These are phyloP conservation scores for Alethe diademata DNA, from an alignment of 2,113 vertebrate genomes.

Conservation along the genomic window DNA sequence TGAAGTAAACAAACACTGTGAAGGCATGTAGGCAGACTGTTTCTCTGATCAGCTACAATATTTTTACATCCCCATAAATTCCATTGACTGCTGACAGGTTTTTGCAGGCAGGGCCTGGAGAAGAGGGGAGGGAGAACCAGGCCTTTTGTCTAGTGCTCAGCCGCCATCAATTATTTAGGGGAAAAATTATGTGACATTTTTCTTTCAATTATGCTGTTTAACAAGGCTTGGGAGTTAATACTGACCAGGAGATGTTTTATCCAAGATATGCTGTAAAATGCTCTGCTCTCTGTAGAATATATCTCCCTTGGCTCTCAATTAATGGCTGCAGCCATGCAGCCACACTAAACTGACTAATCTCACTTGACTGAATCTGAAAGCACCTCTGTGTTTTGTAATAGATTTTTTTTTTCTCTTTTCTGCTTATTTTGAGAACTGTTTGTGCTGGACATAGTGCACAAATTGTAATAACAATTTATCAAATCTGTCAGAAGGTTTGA, in stretches of 20 bases:
- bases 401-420: neutral
- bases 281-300: constrained; percentile 18
- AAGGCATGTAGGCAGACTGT: neutral
- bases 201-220: constrained; percentile 68
- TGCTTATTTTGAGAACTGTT: constrained; percentile 8
- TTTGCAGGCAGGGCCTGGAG: neutral
- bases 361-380: neutral
- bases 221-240: constrained; percentile 55
- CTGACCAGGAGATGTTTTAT: constrained; percentile 51
- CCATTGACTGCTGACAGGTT: neutral
- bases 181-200: constrained; percentile 67
- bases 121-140: neutral
- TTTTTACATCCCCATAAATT: constrained; percentile 23
- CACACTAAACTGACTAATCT: constrained; percentile 36
- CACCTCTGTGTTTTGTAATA: neutral
- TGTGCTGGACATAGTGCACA: neutral
- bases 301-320: constrained; percentile 69
- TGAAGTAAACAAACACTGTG: neutral
- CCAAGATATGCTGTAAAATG: neutral
- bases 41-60: neutral
- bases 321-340: constrained; percentile 43
- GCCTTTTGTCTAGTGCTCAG: constrained; percentile 38
- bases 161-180: constrained; percentile 65
- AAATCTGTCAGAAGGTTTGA: constrained; percentile 46
- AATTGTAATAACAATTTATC: constrained; percentile 40